A percentile compares a stretch with the other conserved stretches of the same genome.
phyloP scores from a whole-genome alignment of 37 sponge, comb jelly and placozoan species.

The Halisarca cf. caerulea region DNA sequence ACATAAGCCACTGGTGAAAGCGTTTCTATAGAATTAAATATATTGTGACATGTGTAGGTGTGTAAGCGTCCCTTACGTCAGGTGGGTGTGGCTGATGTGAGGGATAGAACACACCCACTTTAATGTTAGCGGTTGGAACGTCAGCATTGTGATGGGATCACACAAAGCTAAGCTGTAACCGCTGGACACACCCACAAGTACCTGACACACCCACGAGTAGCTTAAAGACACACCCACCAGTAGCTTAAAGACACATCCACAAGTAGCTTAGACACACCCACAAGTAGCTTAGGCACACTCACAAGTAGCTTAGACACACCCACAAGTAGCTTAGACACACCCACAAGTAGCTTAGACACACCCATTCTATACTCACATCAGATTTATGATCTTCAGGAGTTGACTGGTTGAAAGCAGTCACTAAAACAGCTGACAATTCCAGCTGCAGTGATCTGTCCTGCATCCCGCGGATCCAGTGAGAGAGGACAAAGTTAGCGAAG shows the following conservation, averaged over 20 bases:
- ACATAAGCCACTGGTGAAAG: not conserved
- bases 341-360: not conserved
- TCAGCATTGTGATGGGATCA: not conserved
- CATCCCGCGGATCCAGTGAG: conserved; percentile 23
- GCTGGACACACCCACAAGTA: not conserved
- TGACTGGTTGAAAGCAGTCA: not conserved
- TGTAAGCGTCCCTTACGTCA: conserved; percentile 6
- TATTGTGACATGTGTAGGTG: not conserved
- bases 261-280: not conserved
- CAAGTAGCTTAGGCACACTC: not conserved
- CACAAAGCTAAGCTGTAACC: not conserved
- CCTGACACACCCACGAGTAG: not conserved
- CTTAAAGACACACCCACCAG: not conserved
- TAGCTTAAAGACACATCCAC: not conserved
- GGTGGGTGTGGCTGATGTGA: conserved; percentile 8
- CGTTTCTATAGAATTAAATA: not conserved
- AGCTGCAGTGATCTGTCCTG: not conserved
- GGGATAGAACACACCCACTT: conserved; percentile 3
- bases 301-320: too few relatives aligned
- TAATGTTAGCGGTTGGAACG: conserved; percentile 11
- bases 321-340: too few relatives aligned
- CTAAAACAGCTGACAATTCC: conserved; percentile 4
- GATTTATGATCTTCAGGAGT: too few relatives aligned
- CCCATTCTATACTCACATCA: not conserved
- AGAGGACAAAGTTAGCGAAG: not conserved